Evolutionary conservation across 2,797 vertebrate genomes (phyloP), one percentile per base, ranked within the genome.

Genomic region (Acomys russatus): DNA sequence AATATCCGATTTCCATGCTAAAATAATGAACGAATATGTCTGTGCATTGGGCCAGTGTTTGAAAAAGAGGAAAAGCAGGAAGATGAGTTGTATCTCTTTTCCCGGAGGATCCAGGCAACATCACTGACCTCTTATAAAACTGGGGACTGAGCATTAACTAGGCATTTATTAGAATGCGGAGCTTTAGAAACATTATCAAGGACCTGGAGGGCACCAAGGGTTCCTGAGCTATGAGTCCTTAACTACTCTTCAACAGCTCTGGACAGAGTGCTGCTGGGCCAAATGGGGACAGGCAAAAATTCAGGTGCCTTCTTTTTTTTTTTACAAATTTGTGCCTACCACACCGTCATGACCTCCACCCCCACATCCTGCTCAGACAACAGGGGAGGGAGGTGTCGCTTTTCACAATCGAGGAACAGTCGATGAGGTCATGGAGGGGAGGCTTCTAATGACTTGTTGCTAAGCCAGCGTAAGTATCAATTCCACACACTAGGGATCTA

Each of bases 391-490:
- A 61, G 79, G 95, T 96, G 90, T 97, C 93, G 77, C 8, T 76
- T 97, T 97, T 94, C 97, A 78, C 38, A 80, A 86, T 85, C 66
- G 73, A 90, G 91, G 76, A 74, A 78, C 64, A 56, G 14, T 82
- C 78, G 9, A 15, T 92, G 96, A 96, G 96, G 92, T 94, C 90
- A 90, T 33, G 84, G 78, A 20, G 73, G 66, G 25, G 44, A 92
- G 94, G 95, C 80, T 85, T 97, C 95, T 70, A 85, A 91, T 97
- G 95, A 97, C 95, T 83, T 92, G 79, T 94, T 96, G 88, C 88
- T 92, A 59, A 77, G 33, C 38, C 64, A 74, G 91, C 3, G 2
- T 74, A 68, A 92, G 96, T 78, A 96, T 96, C 91, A 96, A 35
- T 94, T 97, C 94, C 96, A 95, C 38, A 94, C 90, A 85, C 94